Conservation (phyloP, 1,140 invertebrate genomes). For the Pissodes strobi region DNA sequence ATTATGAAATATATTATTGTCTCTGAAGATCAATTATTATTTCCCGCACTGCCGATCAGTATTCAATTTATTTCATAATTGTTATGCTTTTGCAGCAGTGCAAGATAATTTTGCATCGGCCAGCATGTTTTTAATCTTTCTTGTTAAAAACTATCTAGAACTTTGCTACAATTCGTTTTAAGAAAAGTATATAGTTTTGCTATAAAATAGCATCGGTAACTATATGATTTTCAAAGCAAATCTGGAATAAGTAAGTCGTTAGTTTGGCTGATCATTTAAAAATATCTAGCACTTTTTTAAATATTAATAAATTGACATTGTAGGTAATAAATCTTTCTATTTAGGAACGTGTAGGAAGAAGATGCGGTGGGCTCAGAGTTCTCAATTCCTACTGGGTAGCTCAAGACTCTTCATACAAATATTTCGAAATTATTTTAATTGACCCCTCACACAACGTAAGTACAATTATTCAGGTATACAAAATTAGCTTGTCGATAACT, state of each 20-base stretch:
- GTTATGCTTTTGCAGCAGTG: slow-evolving; percentile 36
- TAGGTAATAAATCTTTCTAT: slow-evolving; percentile 44
- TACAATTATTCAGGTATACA: slow-evolving; percentile 45
- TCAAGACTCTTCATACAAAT: slow-evolving; percentile 99
- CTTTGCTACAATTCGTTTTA: background rate
- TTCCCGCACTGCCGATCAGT: slow-evolving; percentile 18
- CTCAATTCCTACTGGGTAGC: slow-evolving; percentile 99
- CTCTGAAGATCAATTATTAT: too few relatives aligned
- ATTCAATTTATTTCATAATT: slow-evolving; percentile 52
- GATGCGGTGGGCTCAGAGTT: slow-evolving; percentile 90
- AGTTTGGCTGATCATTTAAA: too few relatives aligned
- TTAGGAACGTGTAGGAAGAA: slow-evolving; percentile 92
- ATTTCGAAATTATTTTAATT: slow-evolving; percentile 94
- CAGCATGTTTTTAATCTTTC: slow-evolving; percentile 11
- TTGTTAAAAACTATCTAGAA: slow-evolving; percentile 10
- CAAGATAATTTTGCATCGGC: slow-evolving; percentile 8
- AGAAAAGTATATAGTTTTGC: too few relatives aligned
- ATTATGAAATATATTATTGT: too few relatives aligned
- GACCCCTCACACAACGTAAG: slow-evolving; percentile 93
- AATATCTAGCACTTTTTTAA: too few relatives aligned
- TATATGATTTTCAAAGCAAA: too few relatives aligned
- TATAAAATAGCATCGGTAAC: too few relatives aligned
- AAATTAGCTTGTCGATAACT: too few relatives aligned
- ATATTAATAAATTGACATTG: too few relatives aligned
- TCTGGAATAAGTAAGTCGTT: too few relatives aligned